Conservation (phyloP, 2,113 vertebrate species). For the Cephalopholis sonnerati region DNA sequence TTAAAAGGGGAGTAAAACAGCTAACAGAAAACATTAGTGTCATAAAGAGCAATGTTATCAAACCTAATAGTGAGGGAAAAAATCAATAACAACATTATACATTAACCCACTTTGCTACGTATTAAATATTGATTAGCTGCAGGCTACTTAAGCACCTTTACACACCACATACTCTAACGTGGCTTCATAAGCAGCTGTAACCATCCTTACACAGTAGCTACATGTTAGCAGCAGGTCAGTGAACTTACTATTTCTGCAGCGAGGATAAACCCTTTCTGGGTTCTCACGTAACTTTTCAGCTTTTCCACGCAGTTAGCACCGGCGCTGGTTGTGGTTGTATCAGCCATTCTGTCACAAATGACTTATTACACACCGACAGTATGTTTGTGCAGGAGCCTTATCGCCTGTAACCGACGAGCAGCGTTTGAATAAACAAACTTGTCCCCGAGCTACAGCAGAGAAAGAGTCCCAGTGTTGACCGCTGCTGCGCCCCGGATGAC, state of each 20-base stretch:
- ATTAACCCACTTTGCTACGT: neutral
- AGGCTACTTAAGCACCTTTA: neutral
- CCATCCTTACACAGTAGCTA: accelerated
- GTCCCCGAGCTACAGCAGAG: neutral
- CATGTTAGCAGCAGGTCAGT: neutral
- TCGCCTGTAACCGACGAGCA: neutral
- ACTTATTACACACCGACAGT: neutral
- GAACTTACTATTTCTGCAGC: slow-evolving; percentile 84
- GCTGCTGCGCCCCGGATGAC: too few species aligned
- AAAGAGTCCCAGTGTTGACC: neutral
- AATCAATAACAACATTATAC: slow-evolving; percentile 7
- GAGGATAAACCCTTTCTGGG: slow-evolving; percentile 81
- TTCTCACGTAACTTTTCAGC: slow-evolving; percentile 76
- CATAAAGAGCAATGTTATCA: neutral
- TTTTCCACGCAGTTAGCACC: slow-evolving; percentile 61
- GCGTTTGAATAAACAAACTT: slow-evolving; percentile 20
- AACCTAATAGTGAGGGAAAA: neutral
- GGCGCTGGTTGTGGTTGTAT: slow-evolving; percentile 34
- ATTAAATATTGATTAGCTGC: slow-evolving; percentile 42
- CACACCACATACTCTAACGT: neutral
- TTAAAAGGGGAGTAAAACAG: neutral
- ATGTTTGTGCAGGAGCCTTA: neutral
- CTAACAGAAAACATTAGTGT: neutral
- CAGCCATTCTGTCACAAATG: slow-evolving; percentile 74
- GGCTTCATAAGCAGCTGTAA: too few species aligned